phyloP scores from a whole-genome alignment of 2,888 invertebrate genomes.

The Pterostichus madidus region DNA sequence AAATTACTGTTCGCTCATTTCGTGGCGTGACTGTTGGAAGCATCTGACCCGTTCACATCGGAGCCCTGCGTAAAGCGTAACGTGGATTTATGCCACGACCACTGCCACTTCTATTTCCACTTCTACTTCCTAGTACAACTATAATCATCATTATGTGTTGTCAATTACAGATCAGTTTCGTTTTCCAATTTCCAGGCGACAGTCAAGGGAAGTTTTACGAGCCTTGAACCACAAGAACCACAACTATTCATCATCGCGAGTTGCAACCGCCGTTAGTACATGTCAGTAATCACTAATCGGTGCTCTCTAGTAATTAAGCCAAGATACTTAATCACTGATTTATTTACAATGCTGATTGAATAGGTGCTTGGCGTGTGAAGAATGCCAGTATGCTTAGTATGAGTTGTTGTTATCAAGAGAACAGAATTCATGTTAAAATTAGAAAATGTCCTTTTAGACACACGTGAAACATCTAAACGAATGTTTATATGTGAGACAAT shows the following conservation, averaged over 20 bases:
- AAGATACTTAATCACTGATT: slow-evolving; percentile 65
- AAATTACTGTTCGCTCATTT: slow-evolving; percentile 74
- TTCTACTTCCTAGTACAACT: background rate
- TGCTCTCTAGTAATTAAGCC: slow-evolving; percentile 65
- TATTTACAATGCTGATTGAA: slow-evolving; percentile 65
- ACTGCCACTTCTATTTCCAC: too few species aligned
- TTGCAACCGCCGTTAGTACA: slow-evolving; percentile 57
- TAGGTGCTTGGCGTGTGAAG: slow-evolving; percentile 55
- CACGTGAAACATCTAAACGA: slow-evolving; percentile 54
- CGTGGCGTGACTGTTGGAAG: slow-evolving; percentile 71
- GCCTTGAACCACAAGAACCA: slow-evolving; percentile 75
- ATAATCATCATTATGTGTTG: slow-evolving; percentile 20
- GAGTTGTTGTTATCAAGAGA: too few species aligned
- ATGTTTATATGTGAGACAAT: slow-evolving; percentile 50
- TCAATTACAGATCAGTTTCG: background rate
- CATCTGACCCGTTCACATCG: slow-evolving; percentile 72
- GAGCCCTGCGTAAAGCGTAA: slow-evolving; percentile 66
- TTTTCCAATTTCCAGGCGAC: slow-evolving; percentile 5
- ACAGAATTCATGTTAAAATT: too few species aligned
- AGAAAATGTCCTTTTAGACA: slow-evolving; percentile 51
- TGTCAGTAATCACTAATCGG: slow-evolving; percentile 65
- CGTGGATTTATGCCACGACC: slow-evolving; percentile 64
- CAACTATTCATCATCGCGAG: slow-evolving; percentile 58
- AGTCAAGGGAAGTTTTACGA: slow-evolving; percentile 73
- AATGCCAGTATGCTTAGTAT: slow-evolving; percentile 42